These are phyloP conservation scores for Cotesia vestalis DNA, from an alignment of 1,140 invertebrate genomes.

Conservation along the genomic window DNA sequence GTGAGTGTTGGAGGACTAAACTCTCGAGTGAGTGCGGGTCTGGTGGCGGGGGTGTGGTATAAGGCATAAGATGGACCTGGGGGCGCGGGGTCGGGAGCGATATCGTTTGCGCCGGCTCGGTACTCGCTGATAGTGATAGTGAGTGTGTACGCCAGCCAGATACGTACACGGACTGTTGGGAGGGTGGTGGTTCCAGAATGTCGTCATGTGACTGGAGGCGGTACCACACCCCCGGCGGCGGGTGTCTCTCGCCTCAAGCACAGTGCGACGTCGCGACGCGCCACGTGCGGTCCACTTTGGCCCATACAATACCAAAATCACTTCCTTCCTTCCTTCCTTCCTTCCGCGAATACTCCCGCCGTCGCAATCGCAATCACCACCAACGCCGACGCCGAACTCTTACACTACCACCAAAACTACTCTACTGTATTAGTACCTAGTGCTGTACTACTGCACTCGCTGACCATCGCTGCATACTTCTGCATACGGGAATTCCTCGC, in stretches of 20 bases:
- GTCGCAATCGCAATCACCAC: neutral
- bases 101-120: slow-evolving; percentile 41
- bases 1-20: slow-evolving; percentile 3
- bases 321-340: slow-evolving; percentile 47
- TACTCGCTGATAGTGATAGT: slow-evolving; percentile 22
- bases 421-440: too few relatives aligned
- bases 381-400: too few relatives aligned
- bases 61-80: slow-evolving; percentile 22
- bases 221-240: slow-evolving; percentile 60
- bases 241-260: slow-evolving; percentile 61
- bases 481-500: too few relatives aligned
- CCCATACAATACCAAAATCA: slow-evolving; percentile 44
- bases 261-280: slow-evolving; percentile 66
- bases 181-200: slow-evolving; percentile 48
- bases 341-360: slow-evolving; percentile 27
- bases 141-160: slow-evolving; percentile 9
- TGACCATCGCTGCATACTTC: too few relatives aligned
- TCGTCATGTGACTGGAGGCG: slow-evolving; percentile 59
- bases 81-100: slow-evolving; percentile 14
- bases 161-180: slow-evolving; percentile 26
- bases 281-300: slow-evolving; percentile 60
- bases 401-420: too few relatives aligned
- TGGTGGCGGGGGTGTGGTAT: slow-evolving; percentile 28
- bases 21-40: neutral
- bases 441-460: too few relatives aligned